A percentile compares a stretch with the other conserved stretches of the same genome.
phyloP scores from a whole-genome alignment of 2,113 vertebrate species.

The Leptocoma aspasia region DNA sequence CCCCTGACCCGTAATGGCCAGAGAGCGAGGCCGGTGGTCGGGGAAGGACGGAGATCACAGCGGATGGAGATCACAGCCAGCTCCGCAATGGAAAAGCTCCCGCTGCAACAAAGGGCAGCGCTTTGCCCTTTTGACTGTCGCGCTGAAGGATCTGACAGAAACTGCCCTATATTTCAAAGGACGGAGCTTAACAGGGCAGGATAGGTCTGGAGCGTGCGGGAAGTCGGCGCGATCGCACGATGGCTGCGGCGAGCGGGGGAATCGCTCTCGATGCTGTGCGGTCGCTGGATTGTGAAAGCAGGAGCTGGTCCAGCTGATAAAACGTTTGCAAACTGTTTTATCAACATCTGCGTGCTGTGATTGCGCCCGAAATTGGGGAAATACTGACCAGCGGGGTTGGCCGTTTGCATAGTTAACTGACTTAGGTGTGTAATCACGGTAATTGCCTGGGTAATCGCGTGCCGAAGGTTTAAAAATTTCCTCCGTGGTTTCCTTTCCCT shows the following conservation, averaged over 20 bases:
- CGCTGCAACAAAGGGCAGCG: background rate
- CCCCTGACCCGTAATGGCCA: background rate
- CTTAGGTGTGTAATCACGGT: background rate
- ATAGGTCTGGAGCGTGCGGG: background rate
- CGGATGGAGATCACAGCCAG: background rate
- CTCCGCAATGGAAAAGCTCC: background rate
- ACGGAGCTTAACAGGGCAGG: background rate
- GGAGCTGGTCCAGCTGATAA: background rate
- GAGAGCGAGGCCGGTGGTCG: background rate
- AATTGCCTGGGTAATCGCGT: background rate
- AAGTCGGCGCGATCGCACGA: background rate
- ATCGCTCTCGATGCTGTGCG: background rate
- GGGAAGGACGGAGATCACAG: background rate
- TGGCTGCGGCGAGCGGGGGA: background rate
- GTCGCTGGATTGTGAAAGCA: background rate
- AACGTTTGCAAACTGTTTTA: background rate
- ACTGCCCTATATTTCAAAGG: constrained; percentile 14
- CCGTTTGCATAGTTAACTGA: background rate
- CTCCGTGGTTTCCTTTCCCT: background rate
- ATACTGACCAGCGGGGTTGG: background rate
- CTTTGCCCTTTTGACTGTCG: background rate
- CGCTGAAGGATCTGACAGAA: background rate
- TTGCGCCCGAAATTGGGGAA: background rate
- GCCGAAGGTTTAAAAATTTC: background rate
- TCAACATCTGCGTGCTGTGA: background rate